Evolutionary conservation across 2,888 invertebrate species (phyloP), one percentile per base, ranked within the genome.

Genomic region (Latrodectus elegans): DNA sequence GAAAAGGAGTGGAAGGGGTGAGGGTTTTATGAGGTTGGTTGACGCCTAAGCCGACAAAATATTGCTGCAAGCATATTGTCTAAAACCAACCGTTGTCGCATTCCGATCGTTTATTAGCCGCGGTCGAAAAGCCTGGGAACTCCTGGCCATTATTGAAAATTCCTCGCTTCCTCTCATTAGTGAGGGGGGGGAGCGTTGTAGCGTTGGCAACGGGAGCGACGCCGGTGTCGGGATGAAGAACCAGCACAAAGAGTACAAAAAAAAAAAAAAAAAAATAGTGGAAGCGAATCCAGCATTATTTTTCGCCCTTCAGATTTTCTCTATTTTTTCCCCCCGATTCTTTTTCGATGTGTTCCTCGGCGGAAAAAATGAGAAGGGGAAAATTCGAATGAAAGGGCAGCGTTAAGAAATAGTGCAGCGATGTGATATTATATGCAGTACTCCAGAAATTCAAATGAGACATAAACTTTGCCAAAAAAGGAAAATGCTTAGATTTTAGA

Each of bases 61-160:
- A 89, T 89, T 89, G 89, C 89, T 82, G 84, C 79, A 87, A 82
- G 84, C 87, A 84, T 87, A 86, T 89, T 89, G 88, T 89, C 89
- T 89, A 89, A 89, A 89, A 89, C 88, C 89, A 89, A 89, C 89
- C 85, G 88, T 88, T 89, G 89, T 88, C 88, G 89, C 85, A 89
- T 89, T 88, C 89, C 89, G 15, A 81, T 84, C 89, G 80, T 87
- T 89, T 89, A 89, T 89, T 89, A 89, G 89, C 89, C 84, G 67
- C 83, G 80, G 65, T 75, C 88, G 77, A 65, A 76, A 79, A 76
- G 78, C 79, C 83, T 26, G 73, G 76, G 52, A 60, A 74, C 85
- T 78, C 82, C 80, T 71, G 49, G 76, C 89, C 86, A 89, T 89
- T 89, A 89, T 89, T 89, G 89, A 86, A 89, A 89, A 89, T 89